Base-by-base conservation (phyloP, 1,140 invertebrate species). In the Apis cerana region DNA sequence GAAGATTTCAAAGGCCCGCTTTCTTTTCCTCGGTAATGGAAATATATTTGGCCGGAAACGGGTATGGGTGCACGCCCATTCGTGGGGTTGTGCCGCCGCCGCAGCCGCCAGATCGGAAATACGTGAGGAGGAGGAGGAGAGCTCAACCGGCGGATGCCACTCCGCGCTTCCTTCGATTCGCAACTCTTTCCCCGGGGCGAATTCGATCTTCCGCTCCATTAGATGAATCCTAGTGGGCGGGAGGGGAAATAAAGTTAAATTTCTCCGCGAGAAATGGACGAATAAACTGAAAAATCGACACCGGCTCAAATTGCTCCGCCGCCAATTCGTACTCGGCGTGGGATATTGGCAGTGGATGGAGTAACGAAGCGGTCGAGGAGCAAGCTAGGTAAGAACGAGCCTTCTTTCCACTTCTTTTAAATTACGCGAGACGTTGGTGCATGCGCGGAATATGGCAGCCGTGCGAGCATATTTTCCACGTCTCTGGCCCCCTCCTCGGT, bases 161-260 rank as follows among this genome's bases (percentile, higher is more conserved):
- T 81, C 23, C 71, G 54, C 33, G 54, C 13, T 17, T 17, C 15
- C 50, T 27, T 23, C 65, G 33, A 15, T 19, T 23, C 43, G 2
- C 33, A 4, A 21, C 68, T 82, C 56, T 68, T 76, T 59, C 19
- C 50, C 48, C 21, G 7, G 21, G 19, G 72, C 62, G 61, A 75
- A 82, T 82, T 82, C 54, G 61, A 82, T 82, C 75, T 76, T 82
- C 72, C 52, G 74, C 54, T 17, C 74, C 80, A 76, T 82, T 82
- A 82, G 69, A 75, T 23, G 8, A 65, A 76, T 82, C 72, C 69
- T 61, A 17, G 19, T 23, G 72, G 48, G 2, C 27, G 33, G 4
- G 0, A 7, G 33, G 33, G 5, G 33, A 43, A 43, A 21, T 59
- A 68, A 27, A 27, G 54, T 82, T 68, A 82, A 68, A 68, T 76